Percentiles rank a stretch among this genome's conserved stretches.
Evolutionary conservation across 2,113 vertebrate genomes (phyloP).

Genomic region (Xerus inauris): DNA sequence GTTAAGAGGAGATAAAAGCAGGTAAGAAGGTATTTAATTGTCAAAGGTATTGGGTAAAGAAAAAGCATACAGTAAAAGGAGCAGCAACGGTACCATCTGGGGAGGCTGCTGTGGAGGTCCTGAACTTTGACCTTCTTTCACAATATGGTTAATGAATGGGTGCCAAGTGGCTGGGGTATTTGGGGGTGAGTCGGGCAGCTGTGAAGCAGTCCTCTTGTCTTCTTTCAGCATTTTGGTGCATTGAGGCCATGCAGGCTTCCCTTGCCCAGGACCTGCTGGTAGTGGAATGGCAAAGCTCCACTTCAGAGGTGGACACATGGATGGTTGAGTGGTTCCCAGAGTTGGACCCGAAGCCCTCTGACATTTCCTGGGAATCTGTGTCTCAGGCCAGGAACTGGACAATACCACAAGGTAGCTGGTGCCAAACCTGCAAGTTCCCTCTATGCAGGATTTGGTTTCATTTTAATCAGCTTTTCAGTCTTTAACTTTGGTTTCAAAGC

Average conservation of each 20-base stretch:
- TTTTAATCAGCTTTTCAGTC: neutral
- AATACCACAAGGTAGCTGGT: slow-evolving; percentile 79
- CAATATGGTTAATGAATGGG: neutral
- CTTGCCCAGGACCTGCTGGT: slow-evolving; percentile 71
- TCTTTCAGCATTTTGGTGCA: slow-evolving; percentile 75
- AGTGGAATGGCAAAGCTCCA: slow-evolving; percentile 81
- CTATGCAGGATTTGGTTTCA: neutral
- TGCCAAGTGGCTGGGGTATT: neutral
- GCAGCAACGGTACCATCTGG: neutral
- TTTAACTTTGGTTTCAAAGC: neutral
- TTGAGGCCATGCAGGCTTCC: slow-evolving; percentile 23
- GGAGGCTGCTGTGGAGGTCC: neutral
- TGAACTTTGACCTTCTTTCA: neutral
- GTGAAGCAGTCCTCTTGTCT: neutral
- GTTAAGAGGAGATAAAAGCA: neutral
- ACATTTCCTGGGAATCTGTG: slow-evolving; percentile 83
- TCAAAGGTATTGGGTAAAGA: neutral
- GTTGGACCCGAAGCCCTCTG: slow-evolving; percentile 2
- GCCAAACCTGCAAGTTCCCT: fast-evolving
- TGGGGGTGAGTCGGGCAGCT: neutral
- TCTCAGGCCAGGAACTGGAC: slow-evolving; percentile 81
- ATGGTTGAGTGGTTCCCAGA: slow-evolving; percentile 87
- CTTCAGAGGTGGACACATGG: slow-evolving; percentile 65
- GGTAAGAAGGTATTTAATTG: neutral
- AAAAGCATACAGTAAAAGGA: neutral